Evolutionary conservation across 2,113 vertebrate genomes (phyloP), one percentile per base, ranked within the genome.

Genomic region (Myotis davidii): DNA sequence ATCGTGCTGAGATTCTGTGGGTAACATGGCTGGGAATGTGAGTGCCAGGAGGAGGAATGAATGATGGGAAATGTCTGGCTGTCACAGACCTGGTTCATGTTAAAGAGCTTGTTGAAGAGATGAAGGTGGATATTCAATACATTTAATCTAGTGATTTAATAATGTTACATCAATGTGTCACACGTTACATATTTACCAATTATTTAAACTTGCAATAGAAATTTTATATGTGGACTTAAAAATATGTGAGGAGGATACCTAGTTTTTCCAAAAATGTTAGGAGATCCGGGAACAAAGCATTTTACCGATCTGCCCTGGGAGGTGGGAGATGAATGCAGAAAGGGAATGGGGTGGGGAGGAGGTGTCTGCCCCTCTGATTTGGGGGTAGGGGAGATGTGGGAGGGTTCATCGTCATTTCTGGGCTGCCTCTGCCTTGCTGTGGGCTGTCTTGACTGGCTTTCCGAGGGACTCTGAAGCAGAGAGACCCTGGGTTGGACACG

Each of bases 181-280:
- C 18, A 93, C 65, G 42, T 65, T 92, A 48, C 50, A 69, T 78
- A 69, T 23, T 69, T 87, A 88, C 83, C 42, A 76, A 61, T 94
- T 45, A 90, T 64, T 79, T 90, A 89, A 89, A 91, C 70, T 85
- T 16, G 14, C 64, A 92, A 27, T 70, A 73, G 61, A 88, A 70
- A 45, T 78, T 72, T 34, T 84, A 25, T 25, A 54, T 11, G 89
- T 83, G 77, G 82, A 91, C 50, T 86, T 29, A 11, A 11, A 90
- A 89, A 65, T 11, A 2, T 69, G 21, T 86, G 67, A 90, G 21
- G 18, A 11, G 3, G 29, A 89, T 42, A 37, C 2, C 37, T 74
- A 45, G 5, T 74, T 93, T 95, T 89, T 18, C 50, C 23, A 14
- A n/a, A 74, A 76, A 74, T 72, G 5, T 78, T 61, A 89, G 23